Conservation (phyloP, 2,113 vertebrate genomes). For the Otis tarda region DNA sequence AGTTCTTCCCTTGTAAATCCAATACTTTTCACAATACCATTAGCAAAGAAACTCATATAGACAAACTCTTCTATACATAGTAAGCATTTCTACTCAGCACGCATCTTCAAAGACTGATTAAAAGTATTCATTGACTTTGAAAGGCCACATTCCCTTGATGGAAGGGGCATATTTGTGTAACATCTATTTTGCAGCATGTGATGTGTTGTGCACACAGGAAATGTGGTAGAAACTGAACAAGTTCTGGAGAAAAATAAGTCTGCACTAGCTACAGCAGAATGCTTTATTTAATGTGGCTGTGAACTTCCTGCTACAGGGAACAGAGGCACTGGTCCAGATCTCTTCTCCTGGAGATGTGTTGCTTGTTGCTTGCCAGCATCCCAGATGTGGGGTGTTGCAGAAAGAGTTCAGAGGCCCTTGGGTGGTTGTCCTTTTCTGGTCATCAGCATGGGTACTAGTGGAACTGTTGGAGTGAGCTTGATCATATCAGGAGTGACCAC, state of each 20-base stretch:
- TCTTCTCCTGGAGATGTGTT: neutral
- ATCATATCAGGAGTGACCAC: neutral
- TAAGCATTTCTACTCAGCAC: neutral
- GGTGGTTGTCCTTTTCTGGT: neutral
- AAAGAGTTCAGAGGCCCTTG: neutral
- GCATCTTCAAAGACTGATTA: neutral
- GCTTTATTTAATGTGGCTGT: neutral
- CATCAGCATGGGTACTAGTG: neutral
- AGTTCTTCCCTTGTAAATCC: neutral
- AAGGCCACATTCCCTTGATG: fast-evolving
- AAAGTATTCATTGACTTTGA: neutral
- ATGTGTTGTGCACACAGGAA: neutral
- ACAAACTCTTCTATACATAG: neutral
- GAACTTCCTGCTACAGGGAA: neutral
- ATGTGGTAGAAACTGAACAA: neutral
- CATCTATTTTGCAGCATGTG: neutral
- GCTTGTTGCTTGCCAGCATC: neutral
- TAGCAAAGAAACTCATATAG: neutral
- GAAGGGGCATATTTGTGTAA: neutral
- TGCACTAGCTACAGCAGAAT: neutral
- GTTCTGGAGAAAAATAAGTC: neutral
- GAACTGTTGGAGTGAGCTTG: neutral
- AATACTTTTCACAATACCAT: neutral
- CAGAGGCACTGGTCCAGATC: neutral
- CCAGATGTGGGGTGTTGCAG: neutral